Evolutionary conservation across 2,113 vertebrate genomes (phyloP).

Genomic region (Tragelaphus buxtoni): DNA sequence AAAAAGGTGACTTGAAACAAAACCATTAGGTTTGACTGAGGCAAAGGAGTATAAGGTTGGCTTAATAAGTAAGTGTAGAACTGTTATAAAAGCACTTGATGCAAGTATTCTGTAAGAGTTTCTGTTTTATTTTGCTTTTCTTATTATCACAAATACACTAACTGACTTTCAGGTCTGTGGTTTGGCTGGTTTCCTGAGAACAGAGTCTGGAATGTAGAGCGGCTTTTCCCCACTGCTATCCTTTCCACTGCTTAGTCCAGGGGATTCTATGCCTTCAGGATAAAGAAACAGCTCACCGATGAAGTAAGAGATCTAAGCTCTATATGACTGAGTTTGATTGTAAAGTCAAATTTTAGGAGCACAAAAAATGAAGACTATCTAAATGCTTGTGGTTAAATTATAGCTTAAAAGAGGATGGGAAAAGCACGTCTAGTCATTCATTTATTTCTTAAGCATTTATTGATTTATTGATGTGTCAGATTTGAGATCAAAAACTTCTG

Average conservation of each 20-base stretch:
- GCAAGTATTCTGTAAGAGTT: neutral
- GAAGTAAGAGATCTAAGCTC: neutral
- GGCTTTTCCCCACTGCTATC: neutral
- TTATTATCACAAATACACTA: neutral
- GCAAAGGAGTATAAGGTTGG: neutral
- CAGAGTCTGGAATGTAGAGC: neutral
- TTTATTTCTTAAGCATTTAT: neutral
- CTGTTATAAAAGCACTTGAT: neutral
- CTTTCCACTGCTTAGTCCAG: neutral
- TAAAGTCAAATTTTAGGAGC: neutral
- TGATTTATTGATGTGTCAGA: neutral
- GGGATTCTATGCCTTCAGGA: neutral
- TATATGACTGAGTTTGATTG: neutral
- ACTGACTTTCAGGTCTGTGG: neutral
- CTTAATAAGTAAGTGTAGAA: neutral
- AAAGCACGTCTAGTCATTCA: neutral
- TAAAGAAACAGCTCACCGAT: neutral
- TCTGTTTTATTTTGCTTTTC: neutral
- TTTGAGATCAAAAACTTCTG: neutral
- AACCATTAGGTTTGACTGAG: neutral
- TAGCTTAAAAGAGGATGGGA: neutral
- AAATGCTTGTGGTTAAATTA: neutral
- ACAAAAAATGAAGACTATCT: neutral
- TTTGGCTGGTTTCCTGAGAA: neutral
- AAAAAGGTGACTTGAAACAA: neutral